Evolutionary conservation across 2,113 vertebrate species (phyloP), one percentile per base, ranked within the genome.

Genomic region (Oenanthe oenanthe): DNA sequence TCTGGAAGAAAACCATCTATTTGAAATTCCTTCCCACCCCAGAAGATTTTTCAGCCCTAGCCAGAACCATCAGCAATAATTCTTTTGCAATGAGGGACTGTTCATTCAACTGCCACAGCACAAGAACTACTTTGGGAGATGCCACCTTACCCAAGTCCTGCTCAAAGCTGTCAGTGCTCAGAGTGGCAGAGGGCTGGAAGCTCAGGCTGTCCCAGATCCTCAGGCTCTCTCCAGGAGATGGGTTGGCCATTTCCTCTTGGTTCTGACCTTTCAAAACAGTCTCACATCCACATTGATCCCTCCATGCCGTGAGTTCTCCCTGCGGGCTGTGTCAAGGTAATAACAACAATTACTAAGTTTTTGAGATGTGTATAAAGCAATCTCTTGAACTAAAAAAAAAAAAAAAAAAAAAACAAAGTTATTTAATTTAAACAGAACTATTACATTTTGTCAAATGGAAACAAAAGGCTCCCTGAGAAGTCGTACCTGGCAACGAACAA

Each of bases 101-200:
- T 7, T 80, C 8, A 4, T 45, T 60, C 40, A 25, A 8, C 10
- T 47, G 32, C 68, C 56, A 38, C 9, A 45, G 60, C 19, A 6
- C 15, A 20, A 83, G 67, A 12, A 73, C 21, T 2, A n/a, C 26
- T 29, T 13, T 12, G 34, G 47, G 78, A 57, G 77, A 63, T 11
- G 60, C 48, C 78, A 72, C 31, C 95, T 96, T 96, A 97, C 96
- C 95, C 6, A 54, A 18, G 43, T 85, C 13, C 36, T 34, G 57
- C 68, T 92, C 34, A 16, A 31, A 54, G 79, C 58, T 0, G 4
- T 17, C 38, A 26, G 45, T 8, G 48, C 73, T 60, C 50, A 6
- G 72, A 28, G 82, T 0, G 9, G 51, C 50, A 20, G 22, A 26
- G 25, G 56, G 77, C 58, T 90, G 91, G 17, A 57, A 32, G 12